These are phyloP conservation scores for Zeus faber DNA, from an alignment of 2,113 vertebrate genomes.

Conservation along the genomic window DNA sequence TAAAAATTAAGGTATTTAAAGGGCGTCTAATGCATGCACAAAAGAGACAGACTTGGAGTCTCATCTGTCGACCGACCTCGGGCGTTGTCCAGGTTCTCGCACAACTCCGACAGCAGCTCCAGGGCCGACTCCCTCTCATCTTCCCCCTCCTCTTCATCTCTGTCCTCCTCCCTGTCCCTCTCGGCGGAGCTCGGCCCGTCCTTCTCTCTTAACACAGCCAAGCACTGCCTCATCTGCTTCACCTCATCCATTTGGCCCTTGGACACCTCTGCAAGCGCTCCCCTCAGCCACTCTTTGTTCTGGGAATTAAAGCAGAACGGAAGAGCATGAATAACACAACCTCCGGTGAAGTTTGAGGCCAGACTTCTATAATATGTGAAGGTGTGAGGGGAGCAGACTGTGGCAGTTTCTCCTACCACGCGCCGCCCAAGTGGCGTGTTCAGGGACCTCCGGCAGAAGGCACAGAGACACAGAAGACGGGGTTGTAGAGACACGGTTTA, in stretches of 20 bases:
- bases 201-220: slow-evolving; percentile 67
- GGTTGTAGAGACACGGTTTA: background rate
- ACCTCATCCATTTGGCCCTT: slow-evolving; percentile 84
- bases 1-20: too few relatives aligned
- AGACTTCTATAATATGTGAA: too few relatives aligned
- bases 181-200: slow-evolving; percentile 16
- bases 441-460: too few relatives aligned
- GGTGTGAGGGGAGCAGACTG: slow-evolving; percentile 3
- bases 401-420: too few relatives aligned
- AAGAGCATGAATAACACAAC: too few relatives aligned
- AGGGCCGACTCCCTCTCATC: slow-evolving; percentile 77
- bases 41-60: background rate
- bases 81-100: slow-evolving; percentile 90
- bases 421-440: too few relatives aligned
- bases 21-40: too few relatives aligned
- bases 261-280: slow-evolving; percentile 78
- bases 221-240: slow-evolving; percentile 84
- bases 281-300: slow-evolving; percentile 82
- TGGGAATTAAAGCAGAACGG: too few relatives aligned
- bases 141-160: slow-evolving; percentile 57
- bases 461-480: background rate
- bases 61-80: slow-evolving; percentile 70
- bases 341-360: too few relatives aligned
- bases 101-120: slow-evolving; percentile 83
- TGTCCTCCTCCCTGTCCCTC: slow-evolving; percentile 37